Conservation (phyloP, 2,888 invertebrate genomes). For the Schizaphis graminum region DNA sequence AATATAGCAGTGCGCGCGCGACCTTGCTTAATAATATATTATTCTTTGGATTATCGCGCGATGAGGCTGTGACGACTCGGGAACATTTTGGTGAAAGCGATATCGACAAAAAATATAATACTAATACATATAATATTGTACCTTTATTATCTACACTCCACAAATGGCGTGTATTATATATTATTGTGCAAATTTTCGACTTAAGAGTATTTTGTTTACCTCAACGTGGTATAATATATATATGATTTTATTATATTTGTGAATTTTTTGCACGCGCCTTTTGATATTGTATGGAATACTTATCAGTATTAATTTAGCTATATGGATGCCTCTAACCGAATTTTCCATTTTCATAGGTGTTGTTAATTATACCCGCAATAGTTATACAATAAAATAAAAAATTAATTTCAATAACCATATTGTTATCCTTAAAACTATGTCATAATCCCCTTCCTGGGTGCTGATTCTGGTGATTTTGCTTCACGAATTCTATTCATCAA, state of each 20-base stretch:
- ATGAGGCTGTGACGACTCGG: not conserved
- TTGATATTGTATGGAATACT: not conserved
- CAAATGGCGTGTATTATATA: not conserved
- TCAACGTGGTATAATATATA: not conserved
- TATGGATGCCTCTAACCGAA: not conserved
- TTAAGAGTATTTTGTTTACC: not conserved
- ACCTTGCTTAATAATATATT: slow-evolving; percentile 25
- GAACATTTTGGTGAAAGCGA: slow-evolving; percentile 24
- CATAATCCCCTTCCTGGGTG: not conserved
- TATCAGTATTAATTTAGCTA: not conserved
- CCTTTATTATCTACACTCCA: not conserved
- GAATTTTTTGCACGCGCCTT: not conserved
- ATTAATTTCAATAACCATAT: not conserved
- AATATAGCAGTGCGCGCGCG: not conserved
- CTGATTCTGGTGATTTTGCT: not conserved
- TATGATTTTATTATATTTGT: not conserved
- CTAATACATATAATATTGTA: not conserved
- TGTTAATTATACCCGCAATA: not conserved
- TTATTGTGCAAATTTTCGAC: not conserved
- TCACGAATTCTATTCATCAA: not conserved
- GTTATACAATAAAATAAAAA: not conserved
- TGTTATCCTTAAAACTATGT: not conserved
- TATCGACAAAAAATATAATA: not conserved
- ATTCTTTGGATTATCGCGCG: not conserved
- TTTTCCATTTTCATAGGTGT: not conserved